Conservation (phyloP, 2,888 invertebrate genomes). For the Melanargia galathea region DNA sequence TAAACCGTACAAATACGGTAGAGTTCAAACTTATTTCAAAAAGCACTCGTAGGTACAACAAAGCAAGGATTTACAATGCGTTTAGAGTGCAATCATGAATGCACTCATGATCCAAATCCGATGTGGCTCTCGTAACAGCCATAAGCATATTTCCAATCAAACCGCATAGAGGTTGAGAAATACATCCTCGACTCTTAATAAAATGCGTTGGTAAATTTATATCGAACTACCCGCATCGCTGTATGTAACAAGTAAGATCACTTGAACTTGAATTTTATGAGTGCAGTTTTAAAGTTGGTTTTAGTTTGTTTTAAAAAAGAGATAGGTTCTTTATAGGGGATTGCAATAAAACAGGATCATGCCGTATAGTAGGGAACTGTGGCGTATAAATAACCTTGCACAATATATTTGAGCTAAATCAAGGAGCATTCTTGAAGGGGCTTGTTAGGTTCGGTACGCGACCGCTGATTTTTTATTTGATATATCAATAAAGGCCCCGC, state of each 20-base stretch:
- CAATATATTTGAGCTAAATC: slow-evolving; percentile 79
- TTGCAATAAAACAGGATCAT: slow-evolving; percentile 54
- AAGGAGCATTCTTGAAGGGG: slow-evolving; percentile 76
- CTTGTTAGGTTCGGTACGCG: slow-evolving; percentile 71
- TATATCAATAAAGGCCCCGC: slow-evolving; percentile 76
- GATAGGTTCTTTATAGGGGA: slow-evolving; percentile 42
- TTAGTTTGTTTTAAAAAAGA: slow-evolving; percentile 24
- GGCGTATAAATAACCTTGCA: slow-evolving; percentile 78
- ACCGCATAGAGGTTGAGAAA: slow-evolving; percentile 66
- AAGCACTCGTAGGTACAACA: slow-evolving; percentile 1
- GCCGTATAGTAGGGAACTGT: slow-evolving; percentile 63
- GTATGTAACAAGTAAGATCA: slow-evolving; percentile 26
- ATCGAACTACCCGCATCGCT: slow-evolving; percentile 34
- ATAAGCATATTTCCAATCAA: slow-evolving; percentile 79
- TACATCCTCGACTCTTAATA: slow-evolving; percentile 72
- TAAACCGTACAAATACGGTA: background rate
- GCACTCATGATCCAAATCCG: slow-evolving; percentile 69
- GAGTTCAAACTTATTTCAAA: background rate
- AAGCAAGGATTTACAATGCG: slow-evolving; percentile 21
- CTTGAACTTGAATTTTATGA: slow-evolving; percentile 34
- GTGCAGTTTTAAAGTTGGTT: background rate
- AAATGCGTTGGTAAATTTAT: slow-evolving; percentile 73
- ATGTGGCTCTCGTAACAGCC: slow-evolving; percentile 58
- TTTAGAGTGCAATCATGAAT: slow-evolving; percentile 50
- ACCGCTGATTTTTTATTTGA: slow-evolving; percentile 82